Base-by-base conservation (phyloP, 2,888 invertebrate genomes). In the Neoaliturus tenellus region DNA sequence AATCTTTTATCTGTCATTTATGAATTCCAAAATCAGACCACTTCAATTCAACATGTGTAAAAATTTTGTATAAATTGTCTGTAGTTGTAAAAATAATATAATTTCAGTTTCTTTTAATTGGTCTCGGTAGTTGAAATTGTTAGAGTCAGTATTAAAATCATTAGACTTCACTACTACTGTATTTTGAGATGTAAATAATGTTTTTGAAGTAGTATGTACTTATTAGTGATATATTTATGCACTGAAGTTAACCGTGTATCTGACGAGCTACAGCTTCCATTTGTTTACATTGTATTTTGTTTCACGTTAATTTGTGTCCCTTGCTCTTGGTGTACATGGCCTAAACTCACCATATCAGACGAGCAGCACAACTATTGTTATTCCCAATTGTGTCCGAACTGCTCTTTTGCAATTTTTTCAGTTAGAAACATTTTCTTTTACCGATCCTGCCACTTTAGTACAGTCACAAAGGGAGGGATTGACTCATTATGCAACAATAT, bases 291-390 rank as follows among this genome's bases (percentile, higher is more conserved):
- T 5, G 23, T 28, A 25, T 28, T 41, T 25, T 69, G 28, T 23
- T 23, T 75, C 17, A 25, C 20, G 33, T 14, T 67, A 8, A 17
- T 67, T 39, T 44, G 41, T 39, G 48, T 44, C 41, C 75, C 17
- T 28, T 20, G 75, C 48, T 48, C 75, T 75, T 28, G 28, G 17
- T 78, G 78, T 78, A n/a, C 8, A 12, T 33, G 78, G 78, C 78
- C 78, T 78, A 78, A 78, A 78, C 78, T 55, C 35, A 55, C 55
- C 78, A 78, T 78, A 78, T 78, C 78, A 78, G 55, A 33, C 5
- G 55, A 31, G 51, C 48, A 55, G 78, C 78, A 78, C 78, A 78
- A 78, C 8, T 51, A 28, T 44, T 62, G 31, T 62, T 62, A 28
- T 25, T 6, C 28, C 71, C 35, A 41, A 48, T 17, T 20, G 39